Base-by-base conservation (phyloP, 2,797 vertebrate genomes). In the Orientallactaga sibirica region DNA sequence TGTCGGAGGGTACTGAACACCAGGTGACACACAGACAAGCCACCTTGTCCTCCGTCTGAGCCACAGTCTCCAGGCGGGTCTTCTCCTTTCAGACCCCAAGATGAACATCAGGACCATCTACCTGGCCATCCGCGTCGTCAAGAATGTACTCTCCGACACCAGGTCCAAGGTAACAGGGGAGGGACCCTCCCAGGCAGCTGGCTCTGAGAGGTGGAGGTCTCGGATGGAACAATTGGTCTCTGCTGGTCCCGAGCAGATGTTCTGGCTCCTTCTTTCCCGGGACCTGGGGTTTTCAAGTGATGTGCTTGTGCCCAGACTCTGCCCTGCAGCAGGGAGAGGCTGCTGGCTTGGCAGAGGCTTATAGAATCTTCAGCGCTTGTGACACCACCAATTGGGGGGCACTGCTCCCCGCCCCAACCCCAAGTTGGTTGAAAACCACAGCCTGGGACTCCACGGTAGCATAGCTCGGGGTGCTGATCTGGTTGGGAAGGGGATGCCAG, bases 91-190 rank as follows among this genome's bases (percentile, higher is more conserved):
- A 97, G 97, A 96, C 14, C 96, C 97, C 82, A 94, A 29, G 66
- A 95, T 97, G 95, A 95, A 43, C 2, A 52, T 74, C 52, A 96
- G 82, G 85, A 95, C 96, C 93, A 88, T 97, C 76, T 80, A 58
- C 88, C 70, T 97, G 93, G 97, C 96, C 48, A 93, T 97, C 66
- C 86, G 92, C 3, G 95, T 97, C 18, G 96, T 97, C 84, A 97
- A 93, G 96, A 93, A 78, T 48, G 75, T 58, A 3, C 93, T 97
- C 3, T 96, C 95, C 0, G 97, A 97, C 29, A 90, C 94, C 22
- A 86, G 93, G 11, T 83, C 94, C 58, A 97, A 97, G 97, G 97
- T 97, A 85, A 86, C 5, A 19, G 84, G 79, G 27, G 14, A 1
- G 52, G 12, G 43, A 8, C 2, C 37, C 3, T 1, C 1, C 0